Conservation (phyloP, 2,888 invertebrate species). For the Harpalus rufipes region DNA sequence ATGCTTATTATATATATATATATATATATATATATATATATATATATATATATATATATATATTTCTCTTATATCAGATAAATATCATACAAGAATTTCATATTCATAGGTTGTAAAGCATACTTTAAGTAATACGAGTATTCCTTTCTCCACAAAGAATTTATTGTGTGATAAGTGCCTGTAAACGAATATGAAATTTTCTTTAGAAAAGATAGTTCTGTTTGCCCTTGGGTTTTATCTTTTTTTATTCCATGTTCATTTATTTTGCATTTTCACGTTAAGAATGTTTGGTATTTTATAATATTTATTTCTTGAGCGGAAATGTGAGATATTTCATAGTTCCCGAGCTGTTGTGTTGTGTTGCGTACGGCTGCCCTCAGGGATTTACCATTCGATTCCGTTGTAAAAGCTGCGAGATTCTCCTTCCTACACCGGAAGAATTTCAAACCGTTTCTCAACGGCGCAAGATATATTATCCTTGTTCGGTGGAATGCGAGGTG, state of each 20-base stretch:
- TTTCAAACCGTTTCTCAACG: conserved; percentile 55
- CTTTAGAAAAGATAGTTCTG: background rate
- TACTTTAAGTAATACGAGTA: too few relatives aligned
- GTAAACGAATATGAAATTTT: background rate
- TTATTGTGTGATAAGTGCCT: too few relatives aligned
- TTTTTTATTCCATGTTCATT: background rate
- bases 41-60: too few relatives aligned
- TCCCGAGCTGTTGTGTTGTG: background rate
- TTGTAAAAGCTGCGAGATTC: conserved; percentile 51
- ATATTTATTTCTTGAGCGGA: background rate
- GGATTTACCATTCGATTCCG: conserved; percentile 52
- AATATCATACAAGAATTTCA: too few relatives aligned
- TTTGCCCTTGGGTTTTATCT: background rate
- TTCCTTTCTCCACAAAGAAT: too few relatives aligned
- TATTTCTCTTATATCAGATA: too few relatives aligned
- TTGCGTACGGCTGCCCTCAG: background rate
- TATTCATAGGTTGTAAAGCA: too few relatives aligned
- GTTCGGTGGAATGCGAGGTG: conserved; percentile 58
- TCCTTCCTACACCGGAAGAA: conserved; percentile 51
- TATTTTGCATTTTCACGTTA: background rate
- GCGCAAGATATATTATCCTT: conserved; percentile 57
- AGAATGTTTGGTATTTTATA: background rate
- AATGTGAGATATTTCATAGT: conserved; percentile 17
- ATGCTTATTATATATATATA: too few relatives aligned
- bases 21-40: too few relatives aligned